These are phyloP conservation scores for Channa maculata DNA, from an alignment of 2,113 vertebrate genomes.

Conservation along the genomic window DNA sequence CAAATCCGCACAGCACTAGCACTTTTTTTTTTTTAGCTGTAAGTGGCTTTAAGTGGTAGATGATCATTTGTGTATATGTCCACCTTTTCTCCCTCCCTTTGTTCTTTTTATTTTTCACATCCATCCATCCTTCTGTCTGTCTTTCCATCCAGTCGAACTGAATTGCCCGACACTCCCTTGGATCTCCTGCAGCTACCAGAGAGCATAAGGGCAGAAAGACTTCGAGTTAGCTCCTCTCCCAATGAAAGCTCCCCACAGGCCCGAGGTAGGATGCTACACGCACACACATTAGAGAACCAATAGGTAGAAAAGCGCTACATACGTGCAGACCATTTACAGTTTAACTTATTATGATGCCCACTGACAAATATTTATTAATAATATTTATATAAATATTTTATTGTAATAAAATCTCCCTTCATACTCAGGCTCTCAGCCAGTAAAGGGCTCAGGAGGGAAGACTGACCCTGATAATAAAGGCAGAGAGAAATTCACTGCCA, in stretches of 20 bases:
- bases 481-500: slow-evolving; percentile 72
- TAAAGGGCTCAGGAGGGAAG: slow-evolving; percentile 69
- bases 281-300: not conserved
- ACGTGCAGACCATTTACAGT: no score
- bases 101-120: slow-evolving; percentile 32
- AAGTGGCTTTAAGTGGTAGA: slow-evolving; percentile 68
- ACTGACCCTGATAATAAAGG: slow-evolving; percentile 73
- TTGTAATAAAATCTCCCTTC: slow-evolving; percentile 34
- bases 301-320: no score
- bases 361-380: not conserved
- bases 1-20: slow-evolving; percentile 41
- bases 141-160: slow-evolving; percentile 81
- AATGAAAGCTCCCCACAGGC: slow-evolving; percentile 74
- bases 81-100: slow-evolving; percentile 31
- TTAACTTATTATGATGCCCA: slow-evolving; percentile 15
- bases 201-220: slow-evolving; percentile 77
- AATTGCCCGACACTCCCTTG: slow-evolving; percentile 85
- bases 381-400: no score
- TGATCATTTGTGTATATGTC: slow-evolving; percentile 53
- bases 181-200: slow-evolving; percentile 89
- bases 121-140: slow-evolving; percentile 21
- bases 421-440: slow-evolving; percentile 61
- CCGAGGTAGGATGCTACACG: slow-evolving; percentile 68
- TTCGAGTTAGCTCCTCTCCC: slow-evolving; percentile 70
- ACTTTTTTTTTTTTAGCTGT: slow-evolving; percentile 34